Percentiles rank a stretch among this genome's conserved stretches.
These are phyloP conservation scores for Garrulus glandarius DNA, from an alignment of 2,797 vertebrate genomes.

Conservation along the genomic window DNA sequence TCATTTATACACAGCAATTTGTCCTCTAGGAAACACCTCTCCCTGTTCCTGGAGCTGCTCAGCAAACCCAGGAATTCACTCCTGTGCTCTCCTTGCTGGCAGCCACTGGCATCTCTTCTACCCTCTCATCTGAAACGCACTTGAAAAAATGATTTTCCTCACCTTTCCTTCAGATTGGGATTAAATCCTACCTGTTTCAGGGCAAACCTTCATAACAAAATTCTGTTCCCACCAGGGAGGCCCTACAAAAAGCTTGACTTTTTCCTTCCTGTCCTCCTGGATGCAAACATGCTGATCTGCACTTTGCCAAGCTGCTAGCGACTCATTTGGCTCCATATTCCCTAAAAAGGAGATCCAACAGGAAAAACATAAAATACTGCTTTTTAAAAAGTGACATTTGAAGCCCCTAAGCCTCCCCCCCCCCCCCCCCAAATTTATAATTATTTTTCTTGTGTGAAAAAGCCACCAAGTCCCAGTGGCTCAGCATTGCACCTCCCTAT, in stretches of 20 bases:
- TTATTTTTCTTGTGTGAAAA: not conserved
- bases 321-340: not conserved
- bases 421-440: rapidly evolving
- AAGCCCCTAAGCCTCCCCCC: not conserved
- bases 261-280: not conserved
- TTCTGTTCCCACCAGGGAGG: not conserved
- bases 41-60: not conserved
- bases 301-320: not conserved
- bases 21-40: not conserved
- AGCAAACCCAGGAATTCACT: not conserved
- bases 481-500: not conserved
- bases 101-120: not conserved
- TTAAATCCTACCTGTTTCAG: not conserved
- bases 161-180: not conserved
- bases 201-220: not conserved
- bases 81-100: not conserved
- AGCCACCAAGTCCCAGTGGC: not conserved
- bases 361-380: not conserved
- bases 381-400: not conserved
- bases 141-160: not conserved
- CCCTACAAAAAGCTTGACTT: not conserved
- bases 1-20: not conserved
- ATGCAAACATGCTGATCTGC: not conserved
- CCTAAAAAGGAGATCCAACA: not conserved
- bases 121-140: not conserved